A percentile compares a stretch with the other conserved stretches of the same genome.
These are phyloP conservation scores for Etheostoma spectabile DNA, from an alignment of 2,113 vertebrate species.

Conservation along the genomic window DNA sequence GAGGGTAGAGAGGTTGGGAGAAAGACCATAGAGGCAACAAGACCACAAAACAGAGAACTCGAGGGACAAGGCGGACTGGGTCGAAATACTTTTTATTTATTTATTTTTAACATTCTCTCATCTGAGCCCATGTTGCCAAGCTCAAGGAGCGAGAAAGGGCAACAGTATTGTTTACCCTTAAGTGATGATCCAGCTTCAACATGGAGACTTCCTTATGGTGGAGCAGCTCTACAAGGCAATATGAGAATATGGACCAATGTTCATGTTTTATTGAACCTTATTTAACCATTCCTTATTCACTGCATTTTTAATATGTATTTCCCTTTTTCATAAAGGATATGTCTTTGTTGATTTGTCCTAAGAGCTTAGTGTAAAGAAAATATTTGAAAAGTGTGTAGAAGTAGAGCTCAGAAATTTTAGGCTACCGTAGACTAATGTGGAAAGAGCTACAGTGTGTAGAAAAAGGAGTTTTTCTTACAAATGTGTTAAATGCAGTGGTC, in stretches of 20 bases:
- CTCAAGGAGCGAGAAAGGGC: constrained; percentile 73
- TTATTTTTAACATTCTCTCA: constrained; percentile 66
- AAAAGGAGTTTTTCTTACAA: constrained; percentile 21
- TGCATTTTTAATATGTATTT: constrained; percentile 61
- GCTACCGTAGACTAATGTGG: constrained; percentile 17
- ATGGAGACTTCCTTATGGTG: constrained; percentile 59
- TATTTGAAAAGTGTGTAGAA: constrained; percentile 40
- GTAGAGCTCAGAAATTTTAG: constrained; percentile 46
- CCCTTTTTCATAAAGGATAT: constrained; percentile 58
- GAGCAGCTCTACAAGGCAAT: constrained; percentile 70
- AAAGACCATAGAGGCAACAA: constrained; percentile 40
- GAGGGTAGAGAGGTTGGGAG: constrained; percentile 25
- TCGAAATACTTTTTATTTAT: constrained; percentile 50
- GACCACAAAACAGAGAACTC: not conserved
- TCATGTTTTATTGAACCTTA: constrained; percentile 81
- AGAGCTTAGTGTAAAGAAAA: constrained; percentile 28
- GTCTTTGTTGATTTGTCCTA: constrained; percentile 49
- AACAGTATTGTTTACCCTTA: constrained; percentile 39
- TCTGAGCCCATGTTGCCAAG: constrained; percentile 69
- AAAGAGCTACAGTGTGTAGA: constrained; percentile 3
- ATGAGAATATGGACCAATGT: constrained; percentile 72
- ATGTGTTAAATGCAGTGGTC: constrained; percentile 32
- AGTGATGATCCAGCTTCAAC: constrained; percentile 77
- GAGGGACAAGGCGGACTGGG: constrained; percentile 21
- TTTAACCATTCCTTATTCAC: constrained; percentile 64